Conservation (phyloP, 1,140 invertebrate species). For the Latrodectus geometricus region DNA sequence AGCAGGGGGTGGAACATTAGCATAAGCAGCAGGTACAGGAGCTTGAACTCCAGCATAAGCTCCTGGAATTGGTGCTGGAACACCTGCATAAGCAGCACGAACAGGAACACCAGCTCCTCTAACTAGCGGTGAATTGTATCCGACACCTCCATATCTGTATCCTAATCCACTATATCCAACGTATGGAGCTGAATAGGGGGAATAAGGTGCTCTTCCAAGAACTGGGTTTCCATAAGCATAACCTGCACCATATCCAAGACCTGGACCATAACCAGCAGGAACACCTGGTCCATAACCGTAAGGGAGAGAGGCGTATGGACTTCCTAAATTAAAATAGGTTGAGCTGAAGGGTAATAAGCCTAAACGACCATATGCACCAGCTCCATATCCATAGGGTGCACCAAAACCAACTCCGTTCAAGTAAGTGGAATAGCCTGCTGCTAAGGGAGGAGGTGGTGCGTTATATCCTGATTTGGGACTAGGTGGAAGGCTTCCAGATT, state of each 20-base stretch:
- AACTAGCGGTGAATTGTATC: neutral
- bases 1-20: neutral
- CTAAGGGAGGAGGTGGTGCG: constrained; percentile 5
- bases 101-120: neutral
- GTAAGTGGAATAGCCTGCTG: constrained; percentile 23
- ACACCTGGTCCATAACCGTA: constrained; percentile 18
- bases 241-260: neutral
- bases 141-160: constrained; percentile 12
- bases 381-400: constrained; percentile 1
- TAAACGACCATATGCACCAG: constrained; percentile 12
- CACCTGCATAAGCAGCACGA: neutral
- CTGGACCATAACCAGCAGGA: neutral
- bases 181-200: neutral
- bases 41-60: neutral
- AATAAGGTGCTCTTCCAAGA: constrained; percentile 2
- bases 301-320: neutral
- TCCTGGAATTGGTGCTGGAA: neutral
- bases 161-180: constrained; percentile 3
- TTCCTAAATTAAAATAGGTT: neutral
- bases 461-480: constrained; percentile 23
- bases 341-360: constrained; percentile 5
- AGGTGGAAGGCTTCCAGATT: constrained; percentile 9
- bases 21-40: constrained; percentile 5
- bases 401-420: constrained; percentile 12
- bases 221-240: neutral